phyloP scores from a whole-genome alignment of 1,140 invertebrate species.

The Zaprionus lachaisei region DNA sequence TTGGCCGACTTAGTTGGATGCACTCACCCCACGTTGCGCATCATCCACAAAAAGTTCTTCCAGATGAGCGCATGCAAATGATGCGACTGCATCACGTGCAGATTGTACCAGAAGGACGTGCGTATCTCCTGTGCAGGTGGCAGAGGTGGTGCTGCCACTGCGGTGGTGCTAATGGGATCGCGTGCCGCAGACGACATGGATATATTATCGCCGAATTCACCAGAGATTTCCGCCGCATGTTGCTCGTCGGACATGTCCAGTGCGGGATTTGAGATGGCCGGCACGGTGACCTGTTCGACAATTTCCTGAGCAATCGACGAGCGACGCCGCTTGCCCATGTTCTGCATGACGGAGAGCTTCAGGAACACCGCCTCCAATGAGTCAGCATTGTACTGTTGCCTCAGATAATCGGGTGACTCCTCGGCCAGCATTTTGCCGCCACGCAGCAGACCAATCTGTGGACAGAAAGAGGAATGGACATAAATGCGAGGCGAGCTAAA shows the following conservation, averaged over 20 bases:
- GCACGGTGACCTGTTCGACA: conserved; percentile 87
- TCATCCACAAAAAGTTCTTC: conserved; percentile 96
- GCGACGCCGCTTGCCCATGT: conserved; percentile 90
- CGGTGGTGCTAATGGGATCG: conserved; percentile 85
- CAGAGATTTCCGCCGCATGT: conserved; percentile 90
- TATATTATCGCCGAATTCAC: conserved; percentile 93
- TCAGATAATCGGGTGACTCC: conserved; percentile 92
- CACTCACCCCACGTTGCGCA: conserved; percentile 95
- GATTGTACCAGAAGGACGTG: conserved; percentile 86
- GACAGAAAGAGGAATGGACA: neutral
- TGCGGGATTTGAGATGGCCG: conserved; percentile 87
- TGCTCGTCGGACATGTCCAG: conserved; percentile 87
- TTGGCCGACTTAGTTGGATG: conserved; percentile 9
- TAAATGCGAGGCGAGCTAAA: conserved; percentile 31
- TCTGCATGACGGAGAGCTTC: conserved; percentile 93
- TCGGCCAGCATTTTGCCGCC: conserved; percentile 96
- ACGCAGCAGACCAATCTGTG: conserved; percentile 96
- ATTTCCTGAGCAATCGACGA: conserved; percentile 92
- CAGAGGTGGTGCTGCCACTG: conserved; percentile 86
- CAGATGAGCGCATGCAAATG: conserved; percentile 94
- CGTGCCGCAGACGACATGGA: conserved; percentile 89
- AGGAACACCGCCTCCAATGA: conserved; percentile 97
- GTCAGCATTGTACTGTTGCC: conserved; percentile 91
- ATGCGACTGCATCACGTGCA: conserved; percentile 88
- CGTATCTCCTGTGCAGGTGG: conserved; percentile 87